phyloP scores from a whole-genome alignment of 1,140 invertebrate species.

The Muscidifurax raptorellus region DNA sequence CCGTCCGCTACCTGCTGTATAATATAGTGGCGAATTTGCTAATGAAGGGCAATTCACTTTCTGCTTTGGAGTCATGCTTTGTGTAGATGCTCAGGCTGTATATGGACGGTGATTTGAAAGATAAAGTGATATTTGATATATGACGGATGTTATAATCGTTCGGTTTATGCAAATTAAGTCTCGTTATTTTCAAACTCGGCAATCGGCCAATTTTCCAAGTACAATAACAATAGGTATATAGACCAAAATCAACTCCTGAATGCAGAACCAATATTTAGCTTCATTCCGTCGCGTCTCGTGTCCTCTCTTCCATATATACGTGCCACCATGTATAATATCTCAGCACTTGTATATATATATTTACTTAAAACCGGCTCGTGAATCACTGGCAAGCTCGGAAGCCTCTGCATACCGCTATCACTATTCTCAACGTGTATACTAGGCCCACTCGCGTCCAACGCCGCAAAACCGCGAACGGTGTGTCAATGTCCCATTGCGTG shows the following conservation, averaged over 20 bases:
- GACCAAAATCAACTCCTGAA: too few species aligned
- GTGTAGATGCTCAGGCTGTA: not conserved
- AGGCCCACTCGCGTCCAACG: not conserved
- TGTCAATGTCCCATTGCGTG: slow-evolving; percentile 25
- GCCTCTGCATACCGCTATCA: not conserved
- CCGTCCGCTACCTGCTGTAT: not conserved
- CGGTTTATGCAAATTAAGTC: too few species aligned
- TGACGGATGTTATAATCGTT: too few species aligned
- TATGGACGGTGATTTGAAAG: not conserved
- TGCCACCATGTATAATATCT: not conserved
- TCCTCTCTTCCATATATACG: not conserved
- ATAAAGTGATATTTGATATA: not conserved
- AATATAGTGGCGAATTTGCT: not conserved
- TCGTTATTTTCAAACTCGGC: too few species aligned
- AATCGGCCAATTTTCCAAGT: too few species aligned
- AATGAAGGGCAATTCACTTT: not conserved
- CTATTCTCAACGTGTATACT: not conserved
- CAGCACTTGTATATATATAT: not conserved
- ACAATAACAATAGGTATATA: too few species aligned
- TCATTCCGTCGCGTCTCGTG: not conserved
- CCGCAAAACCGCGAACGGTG: slow-evolving; percentile 4
- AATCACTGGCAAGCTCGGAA: not conserved
- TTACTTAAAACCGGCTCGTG: not conserved
- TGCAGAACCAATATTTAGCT: not conserved
- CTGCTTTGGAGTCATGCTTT: not conserved